Evolutionary conservation across 2,797 vertebrate genomes (phyloP).

Genomic region (Hylomyscus alleni): DNA sequence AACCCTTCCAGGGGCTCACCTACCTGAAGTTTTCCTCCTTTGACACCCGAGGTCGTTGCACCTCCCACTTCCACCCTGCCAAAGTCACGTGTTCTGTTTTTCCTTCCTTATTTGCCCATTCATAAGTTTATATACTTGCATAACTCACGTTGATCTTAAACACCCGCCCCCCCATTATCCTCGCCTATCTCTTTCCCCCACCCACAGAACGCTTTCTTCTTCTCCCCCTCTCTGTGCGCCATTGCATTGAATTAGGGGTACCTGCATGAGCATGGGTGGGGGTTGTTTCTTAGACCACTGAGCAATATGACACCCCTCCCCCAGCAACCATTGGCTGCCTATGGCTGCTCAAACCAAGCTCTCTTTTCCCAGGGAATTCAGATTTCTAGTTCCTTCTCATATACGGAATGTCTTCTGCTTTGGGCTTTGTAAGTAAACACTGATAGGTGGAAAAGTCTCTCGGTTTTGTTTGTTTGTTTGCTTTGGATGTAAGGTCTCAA

Average conservation of each 20-base stretch:
- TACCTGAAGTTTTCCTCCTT: slow-evolving; percentile 28
- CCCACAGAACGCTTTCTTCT: background rate
- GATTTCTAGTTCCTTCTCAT: background rate
- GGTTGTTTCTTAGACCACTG: background rate
- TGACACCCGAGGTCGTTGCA: background rate
- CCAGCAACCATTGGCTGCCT: background rate
- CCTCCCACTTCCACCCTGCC: background rate
- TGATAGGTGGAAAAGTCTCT: background rate
- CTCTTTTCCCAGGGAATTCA: slow-evolving; percentile 17
- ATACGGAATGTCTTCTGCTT: background rate
- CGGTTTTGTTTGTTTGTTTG: background rate
- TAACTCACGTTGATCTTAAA: background rate
- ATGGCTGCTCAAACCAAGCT: background rate
- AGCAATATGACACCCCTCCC: background rate
- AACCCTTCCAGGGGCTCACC: slow-evolving; percentile 40
- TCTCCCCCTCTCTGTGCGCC: background rate
- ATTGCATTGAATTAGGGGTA: background rate
- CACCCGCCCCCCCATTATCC: background rate
- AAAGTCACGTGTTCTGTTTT: background rate
- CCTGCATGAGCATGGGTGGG: background rate
- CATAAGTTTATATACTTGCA: background rate
- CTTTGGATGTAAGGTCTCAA: background rate
- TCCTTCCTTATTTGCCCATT: background rate
- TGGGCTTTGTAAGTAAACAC: background rate
- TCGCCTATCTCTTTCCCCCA: background rate